Evolutionary conservation across 2,888 invertebrate species (phyloP), one percentile per base, ranked within the genome.

Genomic region (Pomacea canaliculata): DNA sequence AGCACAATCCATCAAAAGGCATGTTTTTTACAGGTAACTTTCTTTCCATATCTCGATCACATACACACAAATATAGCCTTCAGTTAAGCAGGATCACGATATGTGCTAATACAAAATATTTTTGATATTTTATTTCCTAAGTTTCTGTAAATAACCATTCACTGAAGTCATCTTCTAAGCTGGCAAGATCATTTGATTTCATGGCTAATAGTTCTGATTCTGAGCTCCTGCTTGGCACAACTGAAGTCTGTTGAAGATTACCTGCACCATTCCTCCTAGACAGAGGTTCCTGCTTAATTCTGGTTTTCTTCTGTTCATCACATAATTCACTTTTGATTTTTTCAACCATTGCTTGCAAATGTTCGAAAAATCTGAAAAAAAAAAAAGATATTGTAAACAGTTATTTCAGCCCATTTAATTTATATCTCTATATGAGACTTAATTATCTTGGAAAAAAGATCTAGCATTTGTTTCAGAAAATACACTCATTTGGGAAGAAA

Each of bases 361-460:
- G 76, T 9, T 68, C 27, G 49, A 72, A 80, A 71, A 80, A 78
- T 63, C 80, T 80, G 70, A 12, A 68, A 73, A 59, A 65, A 74
- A 66, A 68, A 19, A 27, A 27, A 72, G 23, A 23, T 0, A 46
- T 16, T 13, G 56, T 19, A 65, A 56, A 65, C 60, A 7, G 19
- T 70, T 18, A 5, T 60, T 16, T 18, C 19, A 46, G 27, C 18
- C 37, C 19, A 46, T 18, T 23, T 56, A 27, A 23, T 37, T 13
- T 67, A 37, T 10, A 18, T 16, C 16, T 56, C 2, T 16, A 56
- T 56, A 16, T 13, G 12, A 51, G 37, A 37, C 37, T 5, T 23
- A 23, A 23, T 37, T 37, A 37, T 37, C 37, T 37, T 37, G 37
- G 37, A 37, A 37, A 37, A 37, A 37, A 37, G 37, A 37, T 37